phyloP scores from a whole-genome alignment of 2,113 vertebrate species.

The Tachysurus fulvidraco region DNA sequence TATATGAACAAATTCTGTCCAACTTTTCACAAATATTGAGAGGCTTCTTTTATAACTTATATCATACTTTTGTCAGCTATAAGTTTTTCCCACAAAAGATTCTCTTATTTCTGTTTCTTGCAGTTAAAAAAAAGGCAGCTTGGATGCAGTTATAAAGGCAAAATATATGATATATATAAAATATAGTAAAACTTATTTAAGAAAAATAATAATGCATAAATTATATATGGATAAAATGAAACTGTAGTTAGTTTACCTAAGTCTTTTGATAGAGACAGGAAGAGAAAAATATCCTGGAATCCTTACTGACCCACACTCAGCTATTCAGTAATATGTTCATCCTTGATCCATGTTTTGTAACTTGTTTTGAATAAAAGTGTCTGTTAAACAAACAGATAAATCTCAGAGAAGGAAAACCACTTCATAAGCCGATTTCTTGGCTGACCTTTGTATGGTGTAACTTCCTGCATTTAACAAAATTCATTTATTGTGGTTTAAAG shows the following conservation, averaged over 20 bases:
- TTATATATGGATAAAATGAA: neutral
- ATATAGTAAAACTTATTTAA: neutral
- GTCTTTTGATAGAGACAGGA: neutral
- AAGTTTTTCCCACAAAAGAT: neutral
- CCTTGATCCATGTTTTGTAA: neutral
- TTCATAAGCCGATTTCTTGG: neutral
- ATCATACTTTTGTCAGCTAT: neutral
- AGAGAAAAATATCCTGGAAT: neutral
- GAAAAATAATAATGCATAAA: neutral
- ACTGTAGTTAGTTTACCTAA: neutral
- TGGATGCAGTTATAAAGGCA: neutral
- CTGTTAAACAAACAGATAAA: neutral
- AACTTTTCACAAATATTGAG: neutral
- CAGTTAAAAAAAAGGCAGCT: neutral
- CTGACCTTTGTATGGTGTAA: neutral
- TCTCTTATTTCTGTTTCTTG: neutral
- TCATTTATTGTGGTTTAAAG: neutral
- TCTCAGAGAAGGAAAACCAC: neutral
- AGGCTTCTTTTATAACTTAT: neutral
- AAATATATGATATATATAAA: neutral
- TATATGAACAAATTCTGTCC: neutral
- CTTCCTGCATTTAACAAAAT: neutral
- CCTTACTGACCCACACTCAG: neutral
- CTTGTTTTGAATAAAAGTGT: neutral
- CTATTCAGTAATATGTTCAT: neutral